A percentile compares a stretch with the other conserved stretches of the same genome.
Evolutionary conservation across 2,797 vertebrate species (phyloP).

Genomic region (Pseudochromis fuscus): DNA sequence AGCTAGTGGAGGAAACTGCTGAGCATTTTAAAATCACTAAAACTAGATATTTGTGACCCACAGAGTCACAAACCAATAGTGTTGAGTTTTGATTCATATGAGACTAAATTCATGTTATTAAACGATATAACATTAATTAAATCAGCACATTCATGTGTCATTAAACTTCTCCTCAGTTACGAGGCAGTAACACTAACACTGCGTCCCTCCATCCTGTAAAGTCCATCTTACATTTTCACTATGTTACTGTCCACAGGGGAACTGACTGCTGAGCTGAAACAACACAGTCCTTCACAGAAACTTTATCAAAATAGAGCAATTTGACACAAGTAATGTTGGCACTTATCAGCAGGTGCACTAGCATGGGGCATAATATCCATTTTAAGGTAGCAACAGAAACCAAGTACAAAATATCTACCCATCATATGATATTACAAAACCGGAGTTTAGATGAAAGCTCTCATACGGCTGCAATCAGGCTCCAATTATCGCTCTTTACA

Average conservation of each 20-base stretch:
- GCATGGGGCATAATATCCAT: background rate
- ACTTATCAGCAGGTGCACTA: background rate
- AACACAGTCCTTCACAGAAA: background rate
- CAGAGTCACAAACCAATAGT: too few species aligned
- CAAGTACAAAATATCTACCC: conserved; percentile 20
- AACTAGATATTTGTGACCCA: background rate
- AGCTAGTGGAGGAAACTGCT: too few species aligned
- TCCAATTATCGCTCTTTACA: conserved; percentile 84
- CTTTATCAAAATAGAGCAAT: conserved; percentile 12
- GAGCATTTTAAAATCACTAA: background rate
- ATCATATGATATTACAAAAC: conserved; percentile 43
- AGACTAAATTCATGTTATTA: too few species aligned
- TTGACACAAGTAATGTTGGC: background rate
- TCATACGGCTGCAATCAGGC: conserved; percentile 83
- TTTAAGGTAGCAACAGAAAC: conserved; percentile 9
- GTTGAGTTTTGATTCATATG: too few species aligned
- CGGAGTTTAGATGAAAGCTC: conserved; percentile 58
- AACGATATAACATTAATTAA: too few species aligned
- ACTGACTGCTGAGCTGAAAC: background rate
- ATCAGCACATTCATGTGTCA: too few species aligned
- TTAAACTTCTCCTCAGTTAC: too few species aligned
- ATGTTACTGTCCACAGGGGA: background rate
- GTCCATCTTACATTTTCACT: background rate
- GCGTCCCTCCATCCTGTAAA: background rate
- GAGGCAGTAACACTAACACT: too few species aligned